phyloP scores from a whole-genome alignment of 2,113 vertebrate genomes.

The Larimichthys polyactis region DNA sequence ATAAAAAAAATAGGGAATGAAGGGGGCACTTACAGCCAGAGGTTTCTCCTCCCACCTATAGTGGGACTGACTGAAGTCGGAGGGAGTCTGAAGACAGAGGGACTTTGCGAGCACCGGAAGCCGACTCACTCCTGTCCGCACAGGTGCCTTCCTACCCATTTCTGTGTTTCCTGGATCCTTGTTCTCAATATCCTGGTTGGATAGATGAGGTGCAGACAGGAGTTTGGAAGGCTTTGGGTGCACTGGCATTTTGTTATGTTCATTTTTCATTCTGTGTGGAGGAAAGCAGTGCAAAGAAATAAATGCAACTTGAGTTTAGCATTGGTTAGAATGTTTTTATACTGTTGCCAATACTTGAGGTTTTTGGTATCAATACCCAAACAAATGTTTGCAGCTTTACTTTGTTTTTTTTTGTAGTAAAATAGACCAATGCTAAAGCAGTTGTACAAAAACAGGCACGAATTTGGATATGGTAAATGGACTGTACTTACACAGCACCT shows the following conservation, averaged over 20 bases:
- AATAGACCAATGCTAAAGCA: not conserved
- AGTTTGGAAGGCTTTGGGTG: slow-evolving; percentile 52
- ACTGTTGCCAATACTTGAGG: not conserved
- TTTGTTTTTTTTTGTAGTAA: not conserved
- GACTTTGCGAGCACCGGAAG: slow-evolving; percentile 82
- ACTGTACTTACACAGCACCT: too few species aligned
- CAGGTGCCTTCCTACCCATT: slow-evolving; percentile 33
- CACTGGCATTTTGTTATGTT: slow-evolving; percentile 60
- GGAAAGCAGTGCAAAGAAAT: slow-evolving; percentile 10
- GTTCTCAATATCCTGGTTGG: slow-evolving; percentile 73
- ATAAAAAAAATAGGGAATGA: not conserved
- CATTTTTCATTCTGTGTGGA: slow-evolving; percentile 68
- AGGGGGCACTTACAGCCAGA: slow-evolving; percentile 72
- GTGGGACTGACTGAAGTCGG: slow-evolving; percentile 64
- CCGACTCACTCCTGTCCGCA: slow-evolving; percentile 67
- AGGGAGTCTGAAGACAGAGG: slow-evolving; percentile 53
- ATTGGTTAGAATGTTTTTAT: not conserved
- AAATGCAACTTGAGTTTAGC: not conserved
- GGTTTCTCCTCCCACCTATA: slow-evolving; percentile 79
- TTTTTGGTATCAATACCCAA: not conserved
- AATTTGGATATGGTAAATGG: too few species aligned
- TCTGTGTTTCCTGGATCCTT: slow-evolving; percentile 64
- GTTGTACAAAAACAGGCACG: not conserved
- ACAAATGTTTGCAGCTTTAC: not conserved
- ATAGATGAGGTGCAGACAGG: slow-evolving; percentile 10